Percentiles rank a stretch among this genome's conserved stretches.
phyloP scores from a whole-genome alignment of 2,888 invertebrate genomes.

The Aporophyla lueneburgensis region DNA sequence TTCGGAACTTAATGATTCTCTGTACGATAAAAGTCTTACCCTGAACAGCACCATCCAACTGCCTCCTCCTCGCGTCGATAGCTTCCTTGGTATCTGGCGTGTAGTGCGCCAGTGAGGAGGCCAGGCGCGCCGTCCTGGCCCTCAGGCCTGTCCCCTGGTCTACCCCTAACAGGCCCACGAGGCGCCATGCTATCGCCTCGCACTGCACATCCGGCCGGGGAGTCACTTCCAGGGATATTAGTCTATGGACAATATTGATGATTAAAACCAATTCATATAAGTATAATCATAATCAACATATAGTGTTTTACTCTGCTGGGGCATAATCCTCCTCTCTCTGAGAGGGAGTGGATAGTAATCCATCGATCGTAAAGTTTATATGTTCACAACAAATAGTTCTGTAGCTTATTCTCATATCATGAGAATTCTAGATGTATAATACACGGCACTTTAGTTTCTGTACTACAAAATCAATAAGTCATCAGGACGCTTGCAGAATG shows the following conservation, averaged over 20 bases:
- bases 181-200: constrained; percentile 96
- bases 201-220: constrained; percentile 93
- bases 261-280: background rate
- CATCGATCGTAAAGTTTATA: too few relatives aligned
- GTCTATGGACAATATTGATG: constrained; percentile 69
- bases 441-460: background rate
- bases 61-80: constrained; percentile 92
- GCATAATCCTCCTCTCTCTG: background rate
- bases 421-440: background rate
- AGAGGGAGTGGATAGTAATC: background rate
- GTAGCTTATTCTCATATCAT: background rate
- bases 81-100: constrained; percentile 93
- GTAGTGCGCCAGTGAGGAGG: constrained; percentile 91
- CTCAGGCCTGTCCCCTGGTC: constrained; percentile 91
- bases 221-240: constrained; percentile 86
- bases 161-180: constrained; percentile 94
- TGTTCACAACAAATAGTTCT: background rate
- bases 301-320: background rate
- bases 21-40: constrained; percentile 83
- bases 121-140: constrained; percentile 91
- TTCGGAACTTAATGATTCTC: background rate
- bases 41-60: constrained; percentile 96
- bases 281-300: background rate
- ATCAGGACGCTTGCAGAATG: background rate
- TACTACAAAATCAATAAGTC: constrained; percentile 23